Base-by-base conservation (phyloP, 2,888 invertebrate species). In the Lepas anatifera region DNA sequence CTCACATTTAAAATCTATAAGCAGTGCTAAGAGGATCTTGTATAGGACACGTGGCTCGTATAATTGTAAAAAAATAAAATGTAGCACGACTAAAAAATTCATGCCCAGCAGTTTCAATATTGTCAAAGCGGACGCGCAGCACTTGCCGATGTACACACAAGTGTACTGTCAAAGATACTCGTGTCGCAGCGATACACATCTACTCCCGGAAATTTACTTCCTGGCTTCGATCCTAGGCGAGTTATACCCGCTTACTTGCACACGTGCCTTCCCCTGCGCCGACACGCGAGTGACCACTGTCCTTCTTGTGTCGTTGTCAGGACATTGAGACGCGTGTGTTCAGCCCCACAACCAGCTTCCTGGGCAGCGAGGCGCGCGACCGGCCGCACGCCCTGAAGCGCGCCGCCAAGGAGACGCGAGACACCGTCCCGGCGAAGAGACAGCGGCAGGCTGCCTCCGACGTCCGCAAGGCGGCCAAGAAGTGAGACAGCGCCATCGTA, bases 301-400 rank as follows among this genome's bases (percentile, higher is more conserved):
- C 22, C 41, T 18, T 68, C 27, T 37, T 37, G 48, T 68, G 43
- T 68, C 27, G 10, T 7, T 74, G 73, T n/a, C 78, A 83, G 78
- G 78, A 78, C 72, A 76, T 82, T 27, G 84, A 84, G 73, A 82
- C 83, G 4, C 77, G 81, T 37, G 83, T 84, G 10, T 81, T 82
- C 76, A 83, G 83, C 64, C 84, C 84, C 3, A 83, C 83, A 29
- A 75, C 75, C 37, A 75, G 73, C 58, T 73, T 71, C 58, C 66
- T 71, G 37, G 74, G 74, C 3, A 41, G 46, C 18, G n/a, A n/a
- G n/a, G 73, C 70, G 2, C 72, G 70, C 6, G 72, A 73, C 18
- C 41, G 67, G 25, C 27, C 69, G 50, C 39, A 70, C 68, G 69
- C 66, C 64, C 58, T 29, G 18, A 50, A 58, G 39, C 35, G 64